Conservation (phyloP, 2,888 invertebrate genomes). For the Scaptomyza parva region DNA sequence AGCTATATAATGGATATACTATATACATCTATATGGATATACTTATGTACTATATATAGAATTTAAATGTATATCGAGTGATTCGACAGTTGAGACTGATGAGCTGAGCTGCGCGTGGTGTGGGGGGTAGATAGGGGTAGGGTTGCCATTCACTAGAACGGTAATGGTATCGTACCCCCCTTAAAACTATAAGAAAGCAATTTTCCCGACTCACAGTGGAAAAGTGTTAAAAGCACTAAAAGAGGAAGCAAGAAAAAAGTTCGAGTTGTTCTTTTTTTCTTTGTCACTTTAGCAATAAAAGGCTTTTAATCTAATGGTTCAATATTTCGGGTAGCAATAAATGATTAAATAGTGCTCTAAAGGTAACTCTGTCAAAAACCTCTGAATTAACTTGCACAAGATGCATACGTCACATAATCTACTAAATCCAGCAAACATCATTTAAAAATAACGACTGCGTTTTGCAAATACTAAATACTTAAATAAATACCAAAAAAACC, state of each 20-base stretch:
- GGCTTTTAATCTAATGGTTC: background rate
- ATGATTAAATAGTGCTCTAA: too few species aligned
- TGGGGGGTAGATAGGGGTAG: background rate
- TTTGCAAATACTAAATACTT: background rate
- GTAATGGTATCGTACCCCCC: background rate
- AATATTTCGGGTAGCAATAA: too few species aligned
- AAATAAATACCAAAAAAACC: background rate
- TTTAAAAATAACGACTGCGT: background rate
- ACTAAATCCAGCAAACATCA: background rate
- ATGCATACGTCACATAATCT: slow-evolving; percentile 1
- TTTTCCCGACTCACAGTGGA: slow-evolving; percentile 78
- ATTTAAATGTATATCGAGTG: slow-evolving; percentile 60
- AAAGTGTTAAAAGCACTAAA: slow-evolving; percentile 53
- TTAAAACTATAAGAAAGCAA: slow-evolving; percentile 74
- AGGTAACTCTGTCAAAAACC: too few species aligned
- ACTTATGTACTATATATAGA: slow-evolving; percentile 11
- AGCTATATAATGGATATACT: background rate
- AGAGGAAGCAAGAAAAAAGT: slow-evolving; percentile 2
- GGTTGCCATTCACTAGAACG: background rate
- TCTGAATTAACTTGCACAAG: too few species aligned
- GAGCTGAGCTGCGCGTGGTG: slow-evolving; percentile 24
- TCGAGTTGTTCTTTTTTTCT: background rate
- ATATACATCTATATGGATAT: slow-evolving; percentile 10
- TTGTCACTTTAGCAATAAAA: background rate
- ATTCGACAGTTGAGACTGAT: slow-evolving; percentile 60